Evolutionary conservation across 2,888 invertebrate genomes (phyloP), one percentile per base, ranked within the genome.

Genomic region (Eupithecia vulgata): DNA sequence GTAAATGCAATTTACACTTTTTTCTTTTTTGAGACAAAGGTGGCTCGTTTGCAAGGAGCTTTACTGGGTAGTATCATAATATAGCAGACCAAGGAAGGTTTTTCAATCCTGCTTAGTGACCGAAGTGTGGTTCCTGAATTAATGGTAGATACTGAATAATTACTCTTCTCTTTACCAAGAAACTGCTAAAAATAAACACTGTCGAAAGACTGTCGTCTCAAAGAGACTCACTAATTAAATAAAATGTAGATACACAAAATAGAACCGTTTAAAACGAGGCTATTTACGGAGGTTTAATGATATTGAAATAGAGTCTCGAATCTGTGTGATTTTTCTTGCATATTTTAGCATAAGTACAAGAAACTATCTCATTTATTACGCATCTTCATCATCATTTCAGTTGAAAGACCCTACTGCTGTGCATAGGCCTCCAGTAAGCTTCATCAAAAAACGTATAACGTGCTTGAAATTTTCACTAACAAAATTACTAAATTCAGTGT

Each of bases 101-200:
- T 71, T 17, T 30, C 15, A 35, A 67, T 59, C 45, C 59, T 17
- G 70, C 73, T 64, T 72, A 76, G 71, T 80, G 81, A 78, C 80
- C 78, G 77, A 74, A 68, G 70, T 80, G 80, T 79, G 79, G 81
- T 80, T 77, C 70, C 70, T 62, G 76, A 83, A 83, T 84, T 80
- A 82, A 83, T 82, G 79, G 79, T 73, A 72, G 74, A 76, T 80
- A 3, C 78, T 81, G 81, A 80, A 81, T 82, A 82, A 81, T 80
- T 81, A 82, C 72, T 74, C 73, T 78, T 79, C 78, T 80, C 74
- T 74, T 30, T 30, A 30, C 77, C 72, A 73, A 73, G 74, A 80
- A 79, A 77, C 48, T 72, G 75, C 67, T 68, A 68, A 61, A 65
- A 71, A 71, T 70, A 74, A 70, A 70, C 70, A 67, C n/a, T n/a